A percentile compares a stretch with the other conserved stretches of the same genome.
Evolutionary conservation across 2,797 vertebrate species (phyloP).

Genomic region (Falco berigora): DNA sequence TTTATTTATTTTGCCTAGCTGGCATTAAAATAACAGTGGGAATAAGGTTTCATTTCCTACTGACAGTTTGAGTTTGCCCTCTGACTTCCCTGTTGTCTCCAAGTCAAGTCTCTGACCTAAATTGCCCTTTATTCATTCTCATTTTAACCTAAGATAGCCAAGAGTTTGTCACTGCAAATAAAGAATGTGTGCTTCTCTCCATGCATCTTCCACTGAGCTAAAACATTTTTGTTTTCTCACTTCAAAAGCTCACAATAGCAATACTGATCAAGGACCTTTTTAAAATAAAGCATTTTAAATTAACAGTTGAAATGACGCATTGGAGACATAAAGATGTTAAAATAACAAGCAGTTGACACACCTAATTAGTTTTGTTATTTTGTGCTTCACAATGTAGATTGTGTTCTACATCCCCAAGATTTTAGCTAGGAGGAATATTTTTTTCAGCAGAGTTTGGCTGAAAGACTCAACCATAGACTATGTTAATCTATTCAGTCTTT

Average conservation of each 20-base stretch:
- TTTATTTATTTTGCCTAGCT: neutral
- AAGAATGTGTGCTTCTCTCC: neutral
- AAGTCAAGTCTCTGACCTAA: neutral
- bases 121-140: neutral
- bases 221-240: neutral
- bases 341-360: neutral
- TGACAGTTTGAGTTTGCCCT: neutral
- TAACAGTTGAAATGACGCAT: neutral
- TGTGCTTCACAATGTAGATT: neutral
- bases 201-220: rapidly evolving
- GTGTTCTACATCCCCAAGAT: neutral
- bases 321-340: neutral
- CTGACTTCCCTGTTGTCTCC: neutral
- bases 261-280: neutral
- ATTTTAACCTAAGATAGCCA: neutral
- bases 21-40: neutral
- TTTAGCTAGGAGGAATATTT: neutral
- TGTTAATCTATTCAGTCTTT: neutral
- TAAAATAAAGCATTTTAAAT: neutral
- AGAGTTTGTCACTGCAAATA: neutral
- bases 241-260: neutral
- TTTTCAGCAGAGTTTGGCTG: neutral
- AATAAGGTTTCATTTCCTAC: neutral
- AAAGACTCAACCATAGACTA: neutral
- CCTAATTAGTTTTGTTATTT: neutral